Evolutionary conservation across 2,888 invertebrate species (phyloP).

Genomic region (Drosophila acutilabella): DNA sequence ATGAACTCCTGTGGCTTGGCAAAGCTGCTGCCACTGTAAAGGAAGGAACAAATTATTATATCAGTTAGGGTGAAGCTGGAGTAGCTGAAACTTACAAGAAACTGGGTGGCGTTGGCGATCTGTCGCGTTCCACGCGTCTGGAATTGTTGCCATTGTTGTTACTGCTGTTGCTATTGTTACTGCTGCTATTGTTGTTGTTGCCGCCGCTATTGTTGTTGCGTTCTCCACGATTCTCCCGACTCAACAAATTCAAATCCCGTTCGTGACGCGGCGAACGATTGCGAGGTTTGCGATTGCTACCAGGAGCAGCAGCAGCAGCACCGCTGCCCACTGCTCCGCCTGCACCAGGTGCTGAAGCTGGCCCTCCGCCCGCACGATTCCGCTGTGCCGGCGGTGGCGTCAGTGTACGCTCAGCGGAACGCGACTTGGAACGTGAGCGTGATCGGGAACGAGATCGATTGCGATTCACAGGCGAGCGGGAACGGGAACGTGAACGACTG

Average conservation of each 20-base stretch:
- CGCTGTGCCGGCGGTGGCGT: slow-evolving; percentile 66
- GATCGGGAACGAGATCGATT: slow-evolving; percentile 77
- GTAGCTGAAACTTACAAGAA: slow-evolving; percentile 87
- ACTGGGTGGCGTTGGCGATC: slow-evolving; percentile 88
- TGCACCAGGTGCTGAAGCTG: slow-evolving; percentile 7
- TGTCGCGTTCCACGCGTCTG: slow-evolving; percentile 85
- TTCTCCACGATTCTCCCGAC: slow-evolving; percentile 73
- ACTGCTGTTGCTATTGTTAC: slow-evolving; percentile 36
- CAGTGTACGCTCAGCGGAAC: slow-evolving; percentile 71
- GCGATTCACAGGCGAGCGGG: slow-evolving; percentile 85
- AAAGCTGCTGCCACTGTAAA: slow-evolving; percentile 81
- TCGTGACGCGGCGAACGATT: slow-evolving; percentile 85
- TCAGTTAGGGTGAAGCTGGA: too few species aligned
- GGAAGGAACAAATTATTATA: background rate
- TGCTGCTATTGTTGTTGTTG: slow-evolving; percentile 20
- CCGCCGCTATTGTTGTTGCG: slow-evolving; percentile 71
- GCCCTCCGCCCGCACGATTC: slow-evolving; percentile 36
- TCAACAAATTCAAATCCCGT: slow-evolving; percentile 67
- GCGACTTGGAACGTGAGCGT: slow-evolving; percentile 83
- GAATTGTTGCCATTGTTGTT: slow-evolving; percentile 69
- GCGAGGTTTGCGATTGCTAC: slow-evolving; percentile 83
- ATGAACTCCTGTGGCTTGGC: slow-evolving; percentile 87
- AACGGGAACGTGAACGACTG: slow-evolving; percentile 86
- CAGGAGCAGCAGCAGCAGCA: slow-evolving; percentile 56
- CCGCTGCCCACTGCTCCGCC: slow-evolving; percentile 1